phyloP scores from a whole-genome alignment of 2,888 invertebrate genomes.

The Tenthredo distinguenda region DNA sequence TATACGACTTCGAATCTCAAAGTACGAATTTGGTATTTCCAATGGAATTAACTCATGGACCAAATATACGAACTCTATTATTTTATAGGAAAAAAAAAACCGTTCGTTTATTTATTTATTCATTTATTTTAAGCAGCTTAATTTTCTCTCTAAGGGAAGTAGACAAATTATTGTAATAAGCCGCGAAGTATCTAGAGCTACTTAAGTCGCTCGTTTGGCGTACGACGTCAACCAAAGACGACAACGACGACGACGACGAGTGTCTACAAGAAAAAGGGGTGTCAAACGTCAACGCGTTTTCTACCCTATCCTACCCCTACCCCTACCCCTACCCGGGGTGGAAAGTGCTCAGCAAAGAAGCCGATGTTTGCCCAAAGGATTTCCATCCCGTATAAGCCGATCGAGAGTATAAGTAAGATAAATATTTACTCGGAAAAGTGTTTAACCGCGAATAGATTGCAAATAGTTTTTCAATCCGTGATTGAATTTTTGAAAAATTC shows the following conservation, averaged over 20 bases:
- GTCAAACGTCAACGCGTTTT: slow-evolving; percentile 28
- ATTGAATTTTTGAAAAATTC: background rate
- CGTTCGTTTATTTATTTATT: too few relatives aligned
- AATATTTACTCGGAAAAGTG: slow-evolving; percentile 31
- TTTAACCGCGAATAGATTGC: background rate
- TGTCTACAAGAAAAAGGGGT: slow-evolving; percentile 30
- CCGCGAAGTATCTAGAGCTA: background rate
- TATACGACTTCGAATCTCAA: background rate
- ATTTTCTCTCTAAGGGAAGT: background rate
- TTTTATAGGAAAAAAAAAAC: too few relatives aligned
- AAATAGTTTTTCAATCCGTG: background rate
- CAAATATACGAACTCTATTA: too few relatives aligned
- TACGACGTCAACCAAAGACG: background rate
- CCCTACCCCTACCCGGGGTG: background rate
- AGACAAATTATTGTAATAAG: background rate
- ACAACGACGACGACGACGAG: background rate
- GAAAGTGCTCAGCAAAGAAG: slow-evolving; percentile 37
- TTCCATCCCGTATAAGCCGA: slow-evolving; percentile 27
- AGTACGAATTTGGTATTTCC: background rate
- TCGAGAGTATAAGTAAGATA: slow-evolving; percentile 14
- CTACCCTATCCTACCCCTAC: background rate
- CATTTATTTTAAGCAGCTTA: too few relatives aligned
- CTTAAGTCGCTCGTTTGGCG: slow-evolving; percentile 24
- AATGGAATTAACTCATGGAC: too few relatives aligned
- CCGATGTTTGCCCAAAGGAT: slow-evolving; percentile 39